phyloP scores from a whole-genome alignment of 2,113 vertebrate genomes.

The Miniopterus natalensis region DNA sequence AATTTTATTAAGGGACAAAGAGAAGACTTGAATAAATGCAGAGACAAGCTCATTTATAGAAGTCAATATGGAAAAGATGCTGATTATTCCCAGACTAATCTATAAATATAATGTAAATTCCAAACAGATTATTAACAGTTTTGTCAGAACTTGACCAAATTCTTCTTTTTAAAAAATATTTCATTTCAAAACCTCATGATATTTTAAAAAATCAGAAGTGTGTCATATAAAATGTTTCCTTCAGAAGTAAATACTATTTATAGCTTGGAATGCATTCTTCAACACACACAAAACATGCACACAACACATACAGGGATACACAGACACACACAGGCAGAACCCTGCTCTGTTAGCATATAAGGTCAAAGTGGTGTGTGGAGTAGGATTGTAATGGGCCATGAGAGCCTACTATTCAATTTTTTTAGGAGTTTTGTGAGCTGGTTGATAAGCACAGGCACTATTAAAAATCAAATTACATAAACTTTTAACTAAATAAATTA shows the following conservation, averaged over 20 bases:
- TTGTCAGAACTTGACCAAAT: background rate
- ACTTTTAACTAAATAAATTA: background rate
- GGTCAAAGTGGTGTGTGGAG: too few relatives aligned
- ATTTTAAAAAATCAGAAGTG: background rate
- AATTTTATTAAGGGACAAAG: background rate
- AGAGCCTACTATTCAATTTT: background rate
- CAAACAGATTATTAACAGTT: background rate
- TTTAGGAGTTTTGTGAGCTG: conserved; percentile 1
- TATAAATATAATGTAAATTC: background rate
- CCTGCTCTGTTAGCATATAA: background rate
- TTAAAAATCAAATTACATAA: background rate
- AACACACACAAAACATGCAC: background rate
- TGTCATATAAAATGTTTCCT: conserved; percentile 16
- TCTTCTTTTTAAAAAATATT: conserved; percentile 32
- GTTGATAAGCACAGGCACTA: background rate
- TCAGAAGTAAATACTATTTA: background rate
- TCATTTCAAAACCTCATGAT: conserved; percentile 3
- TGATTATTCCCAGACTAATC: background rate
- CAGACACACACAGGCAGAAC: background rate
- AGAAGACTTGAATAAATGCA: background rate
- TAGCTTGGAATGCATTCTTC: background rate
- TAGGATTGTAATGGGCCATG: background rate
- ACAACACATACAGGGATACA: background rate
- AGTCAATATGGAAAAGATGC: background rate
- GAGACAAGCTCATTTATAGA: background rate